These are phyloP conservation scores for Sylvia borin DNA, from an alignment of 2,797 vertebrate genomes.

Conservation along the genomic window DNA sequence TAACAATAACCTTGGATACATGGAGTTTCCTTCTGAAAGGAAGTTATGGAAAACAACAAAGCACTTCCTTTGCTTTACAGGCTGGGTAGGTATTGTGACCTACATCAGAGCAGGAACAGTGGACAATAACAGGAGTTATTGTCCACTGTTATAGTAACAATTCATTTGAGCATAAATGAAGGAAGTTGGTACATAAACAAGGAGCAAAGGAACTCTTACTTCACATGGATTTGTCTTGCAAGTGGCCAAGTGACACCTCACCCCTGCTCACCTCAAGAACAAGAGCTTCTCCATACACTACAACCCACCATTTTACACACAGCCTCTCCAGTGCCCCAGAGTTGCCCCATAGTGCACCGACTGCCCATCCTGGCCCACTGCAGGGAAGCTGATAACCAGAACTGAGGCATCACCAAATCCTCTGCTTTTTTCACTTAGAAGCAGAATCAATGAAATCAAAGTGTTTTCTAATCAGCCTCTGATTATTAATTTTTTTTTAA, in stretches of 20 bases:
- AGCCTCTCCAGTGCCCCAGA: not conserved
- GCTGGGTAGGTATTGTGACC: not conserved
- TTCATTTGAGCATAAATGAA: not conserved
- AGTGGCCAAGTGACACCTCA: not conserved
- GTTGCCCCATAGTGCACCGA: accelerated
- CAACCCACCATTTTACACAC: accelerated
- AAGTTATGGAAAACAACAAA: not conserved
- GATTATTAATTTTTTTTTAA: not conserved
- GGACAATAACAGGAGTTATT: not conserved
- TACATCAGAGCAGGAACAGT: not conserved
- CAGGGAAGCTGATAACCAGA: not conserved
- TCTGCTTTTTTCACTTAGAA: not conserved
- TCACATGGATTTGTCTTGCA: not conserved
- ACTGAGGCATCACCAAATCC: not conserved
- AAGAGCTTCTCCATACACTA: not conserved
- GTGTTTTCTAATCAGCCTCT: not conserved
- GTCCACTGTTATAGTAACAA: too few species aligned
- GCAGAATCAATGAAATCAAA: not conserved
- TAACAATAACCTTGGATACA: not conserved
- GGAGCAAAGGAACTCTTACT: not conserved
- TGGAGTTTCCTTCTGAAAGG: not conserved
- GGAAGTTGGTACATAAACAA: not conserved
- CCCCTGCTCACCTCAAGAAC: not conserved
- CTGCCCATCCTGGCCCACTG: not conserved
- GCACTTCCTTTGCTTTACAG: not conserved